phyloP scores from a whole-genome alignment of 2,888 invertebrate genomes.

The Hydrotaea diabolus region DNA sequence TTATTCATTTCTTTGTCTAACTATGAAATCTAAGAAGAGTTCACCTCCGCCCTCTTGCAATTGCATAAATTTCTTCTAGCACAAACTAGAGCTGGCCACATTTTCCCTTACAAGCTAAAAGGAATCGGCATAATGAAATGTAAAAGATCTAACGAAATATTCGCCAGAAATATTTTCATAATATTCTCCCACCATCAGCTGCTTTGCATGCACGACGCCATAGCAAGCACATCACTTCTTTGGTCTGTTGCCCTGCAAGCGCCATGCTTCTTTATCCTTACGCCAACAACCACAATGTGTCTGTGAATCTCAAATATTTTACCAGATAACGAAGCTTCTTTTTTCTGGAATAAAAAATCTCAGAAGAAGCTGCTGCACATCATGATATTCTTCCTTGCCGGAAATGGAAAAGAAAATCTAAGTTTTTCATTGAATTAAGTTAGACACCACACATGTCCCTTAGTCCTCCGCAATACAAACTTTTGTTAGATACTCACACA shows the following conservation, averaged over 20 bases:
- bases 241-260: neutral
- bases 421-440: constrained; percentile 46
- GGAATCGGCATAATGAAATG: neutral
- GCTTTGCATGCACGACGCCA: no score
- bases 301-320: constrained; percentile 58
- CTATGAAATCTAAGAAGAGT: no score
- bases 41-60: no score
- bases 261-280: constrained; percentile 6
- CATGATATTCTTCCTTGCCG: neutral
- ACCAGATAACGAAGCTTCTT: neutral
- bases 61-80: no score
- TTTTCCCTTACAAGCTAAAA: neutral
- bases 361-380: constrained; percentile 11
- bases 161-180: constrained; percentile 6
- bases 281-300: constrained; percentile 48
- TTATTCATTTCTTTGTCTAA: no score
- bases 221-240: no score
- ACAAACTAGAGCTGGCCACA: neutral
- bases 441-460: neutral
- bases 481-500: neutral
- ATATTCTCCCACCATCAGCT: neutral
- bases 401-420: constrained; percentile 17
- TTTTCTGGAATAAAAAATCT: constrained; percentile 4
- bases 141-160: constrained; percentile 38
- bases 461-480: no score